Evolutionary conservation across 2,113 vertebrate genomes (phyloP).

Genomic region (Cephalopterus ornatus): DNA sequence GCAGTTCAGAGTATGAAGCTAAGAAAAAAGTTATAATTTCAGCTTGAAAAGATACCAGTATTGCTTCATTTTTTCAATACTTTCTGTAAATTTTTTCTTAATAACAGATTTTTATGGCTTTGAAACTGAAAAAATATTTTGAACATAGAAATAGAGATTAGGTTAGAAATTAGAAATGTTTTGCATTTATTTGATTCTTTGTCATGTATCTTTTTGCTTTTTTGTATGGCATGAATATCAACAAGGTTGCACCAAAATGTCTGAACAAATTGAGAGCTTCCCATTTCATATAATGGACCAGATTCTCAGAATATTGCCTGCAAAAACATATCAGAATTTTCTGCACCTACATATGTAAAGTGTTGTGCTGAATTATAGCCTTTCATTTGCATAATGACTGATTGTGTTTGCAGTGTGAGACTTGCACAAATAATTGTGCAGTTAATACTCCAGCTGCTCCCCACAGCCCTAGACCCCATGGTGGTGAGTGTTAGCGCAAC

Average conservation of each 20-base stretch:
- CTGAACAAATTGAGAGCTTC: neutral
- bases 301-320: neutral
- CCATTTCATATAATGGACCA: neutral
- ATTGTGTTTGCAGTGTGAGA: neutral
- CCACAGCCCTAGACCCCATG: neutral
- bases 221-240: neutral
- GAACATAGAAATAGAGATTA: neutral
- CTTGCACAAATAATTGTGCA: neutral
- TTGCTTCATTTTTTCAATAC: neutral
- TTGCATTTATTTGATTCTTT: neutral
- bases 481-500: fast-evolving
- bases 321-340: neutral
- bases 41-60: neutral
- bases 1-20: neutral
- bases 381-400: neutral
- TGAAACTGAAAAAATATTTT: neutral
- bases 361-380: neutral
- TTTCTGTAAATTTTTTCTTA: neutral
- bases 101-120: neutral
- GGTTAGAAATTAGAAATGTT: neutral
- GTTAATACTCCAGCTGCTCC: neutral
- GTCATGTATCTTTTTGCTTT: neutral
- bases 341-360: neutral
- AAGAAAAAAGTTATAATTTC: neutral
- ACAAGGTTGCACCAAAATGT: neutral